Evolutionary conservation across 2,797 vertebrate species (phyloP), one percentile per base, ranked within the genome.

Genomic region (Falco berigora): DNA sequence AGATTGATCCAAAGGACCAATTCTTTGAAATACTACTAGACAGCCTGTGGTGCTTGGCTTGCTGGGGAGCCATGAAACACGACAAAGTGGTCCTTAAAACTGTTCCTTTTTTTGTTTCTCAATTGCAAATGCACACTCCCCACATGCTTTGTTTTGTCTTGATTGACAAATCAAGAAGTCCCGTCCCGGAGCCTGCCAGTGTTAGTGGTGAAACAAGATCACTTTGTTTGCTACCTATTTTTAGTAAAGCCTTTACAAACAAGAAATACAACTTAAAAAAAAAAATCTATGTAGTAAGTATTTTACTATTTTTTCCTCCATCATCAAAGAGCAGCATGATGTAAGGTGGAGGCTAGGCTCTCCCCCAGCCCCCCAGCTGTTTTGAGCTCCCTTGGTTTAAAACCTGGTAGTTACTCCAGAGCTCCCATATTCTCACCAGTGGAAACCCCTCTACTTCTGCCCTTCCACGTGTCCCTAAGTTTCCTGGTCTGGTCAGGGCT

Each of bases 331-430:
- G 23, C 34, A 56, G 21, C 28, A 8, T 34, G 72, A 52, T 46
- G 80, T 46, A 56, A 22, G 6, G 47, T 47, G 52, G 40, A 74
- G 52, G 42, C 25, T 28, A 30, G 12, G 17, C 30, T 88, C 25
- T 74, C 11, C 23, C 7, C 6, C 24, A 1, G 2, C 4, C 8
- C 5, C 34, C 23, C 0, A 4, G 4, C 38, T 47, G n/a, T 28
- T 55, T 5, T 42, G 32, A 80, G 18, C 20, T 69, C 36, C 19
- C 42, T 50, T 63, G 40, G 17, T 44, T 78, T 72, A 64, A 90
- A 80, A 68, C 30, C 53, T n/a, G 3, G 25, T 30, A 14, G 50
- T 74, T 69, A 47, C 34, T 71, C 52, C 47, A 73, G 12, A 59
- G 46, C 12, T 81, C 22, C 24, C 36, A 27, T 34, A 14, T 50